Base-by-base conservation (phyloP, 2,888 invertebrate species). In the Emmelina monodactyla region DNA sequence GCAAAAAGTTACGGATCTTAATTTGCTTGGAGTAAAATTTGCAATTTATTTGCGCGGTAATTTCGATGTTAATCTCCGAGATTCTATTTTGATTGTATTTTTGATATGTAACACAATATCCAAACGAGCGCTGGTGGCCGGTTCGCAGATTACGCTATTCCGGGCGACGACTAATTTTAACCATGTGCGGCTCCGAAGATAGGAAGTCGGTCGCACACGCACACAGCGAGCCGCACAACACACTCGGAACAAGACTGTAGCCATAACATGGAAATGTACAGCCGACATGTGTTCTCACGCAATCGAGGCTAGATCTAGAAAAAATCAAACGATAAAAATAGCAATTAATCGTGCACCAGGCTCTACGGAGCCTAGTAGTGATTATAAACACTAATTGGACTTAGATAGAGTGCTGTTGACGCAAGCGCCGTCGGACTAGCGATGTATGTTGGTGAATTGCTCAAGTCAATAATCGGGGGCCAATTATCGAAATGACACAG, bases 401-500 rank as follows among this genome's bases (percentile, higher is more conserved):
- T 55, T 55, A 56, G 62, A 67, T 64, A 59, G 59, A 58, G 58
- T 58, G 50, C 46, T 46, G 48, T 59, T 70, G 67, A 67, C 63
- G 70, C 59, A 69, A 70, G 54, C 43, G 49, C 58, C 62, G 68
- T 58, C 71, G 58, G 66, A 64, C 62, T 58, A 58, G 66, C 58
- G 59, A 72, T 72, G 66, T 67, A 71, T 72, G 66, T 66, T 64
- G 51, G 62, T 57, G 55, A 59, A 65, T 62, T 63, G 61, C 62
- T 58, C 61, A 64, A 64, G 62, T 63, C 61, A 62, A 61, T 55
- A 57, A 45, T 45, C 40, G 39, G 42, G 55, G 53, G 58, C 75
- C 76, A 79, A 78, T 79, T 79, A 79, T 75, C 69, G 72, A 73
- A 73, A 76, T 73, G 72, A 73, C 70, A 70, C 63, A 65, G 61